Evolutionary conservation across 2,113 vertebrate genomes (phyloP).

Genomic region (Trochalopteron elliotii): DNA sequence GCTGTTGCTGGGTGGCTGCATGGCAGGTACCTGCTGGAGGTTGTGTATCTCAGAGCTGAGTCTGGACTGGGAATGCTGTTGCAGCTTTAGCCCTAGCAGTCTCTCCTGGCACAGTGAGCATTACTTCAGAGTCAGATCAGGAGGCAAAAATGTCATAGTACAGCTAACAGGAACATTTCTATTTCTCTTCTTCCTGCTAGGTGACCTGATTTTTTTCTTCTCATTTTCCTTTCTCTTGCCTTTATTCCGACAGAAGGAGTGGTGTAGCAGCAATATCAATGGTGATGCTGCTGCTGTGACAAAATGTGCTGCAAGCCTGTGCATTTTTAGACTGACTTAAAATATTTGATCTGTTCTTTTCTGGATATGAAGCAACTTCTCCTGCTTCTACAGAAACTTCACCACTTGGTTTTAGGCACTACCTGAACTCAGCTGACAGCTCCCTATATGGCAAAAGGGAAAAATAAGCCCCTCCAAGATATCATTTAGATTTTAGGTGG

Average conservation of each 20-base stretch:
- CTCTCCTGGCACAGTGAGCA: background rate
- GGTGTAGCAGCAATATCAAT: background rate
- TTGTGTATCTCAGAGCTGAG: background rate
- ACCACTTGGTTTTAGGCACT: background rate
- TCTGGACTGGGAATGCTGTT: background rate
- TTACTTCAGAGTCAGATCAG: background rate
- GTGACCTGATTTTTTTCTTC: background rate
- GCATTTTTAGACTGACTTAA: background rate
- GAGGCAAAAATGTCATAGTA: background rate
- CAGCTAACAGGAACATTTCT: background rate
- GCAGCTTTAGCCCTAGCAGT: background rate
- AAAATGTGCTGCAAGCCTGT: background rate
- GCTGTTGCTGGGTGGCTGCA: accelerated
- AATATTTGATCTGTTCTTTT: background rate
- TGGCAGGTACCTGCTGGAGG: background rate
- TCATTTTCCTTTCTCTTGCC: background rate
- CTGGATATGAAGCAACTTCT: background rate
- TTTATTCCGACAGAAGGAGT: background rate
- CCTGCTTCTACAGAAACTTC: background rate
- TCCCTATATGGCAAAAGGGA: background rate
- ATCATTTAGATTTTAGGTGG: background rate
- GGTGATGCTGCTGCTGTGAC: background rate
- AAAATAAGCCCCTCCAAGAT: background rate
- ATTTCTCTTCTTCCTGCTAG: background rate
- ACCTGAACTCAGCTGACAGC: background rate